Percentiles rank a stretch among this genome's conserved stretches.
These are phyloP conservation scores for Tipula helvola DNA, from an alignment of 2,888 invertebrate genomes.

Conservation along the genomic window DNA sequence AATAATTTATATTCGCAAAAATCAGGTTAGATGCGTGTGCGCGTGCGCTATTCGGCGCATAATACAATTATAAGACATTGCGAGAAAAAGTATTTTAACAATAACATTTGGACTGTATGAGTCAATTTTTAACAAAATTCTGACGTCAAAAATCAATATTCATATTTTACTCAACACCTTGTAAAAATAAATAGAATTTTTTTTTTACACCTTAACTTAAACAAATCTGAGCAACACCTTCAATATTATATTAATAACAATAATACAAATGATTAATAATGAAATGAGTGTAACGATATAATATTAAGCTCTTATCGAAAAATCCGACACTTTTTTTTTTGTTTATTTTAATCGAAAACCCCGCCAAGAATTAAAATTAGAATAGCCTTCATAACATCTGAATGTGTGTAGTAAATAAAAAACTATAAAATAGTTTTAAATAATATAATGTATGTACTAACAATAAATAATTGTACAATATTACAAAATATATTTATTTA, in stretches of 20 bases:
- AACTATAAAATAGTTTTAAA: not conserved
- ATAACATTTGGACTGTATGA: not conserved
- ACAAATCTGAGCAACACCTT: not conserved
- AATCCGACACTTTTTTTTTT: not conserved
- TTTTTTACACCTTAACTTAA: not conserved
- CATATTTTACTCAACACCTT: slow-evolving; percentile 4
- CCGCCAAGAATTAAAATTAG: not conserved
- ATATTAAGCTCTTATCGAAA: not conserved
- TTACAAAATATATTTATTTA: not conserved
- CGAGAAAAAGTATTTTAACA: not conserved
- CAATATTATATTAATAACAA: not conserved
- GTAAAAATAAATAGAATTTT: not conserved
- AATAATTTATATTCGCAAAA: not conserved
- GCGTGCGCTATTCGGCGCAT: not conserved
- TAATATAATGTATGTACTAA: not conserved
- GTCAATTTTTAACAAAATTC: not conserved
- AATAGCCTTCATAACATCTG: not conserved
- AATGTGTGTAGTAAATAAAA: not conserved
- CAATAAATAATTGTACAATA: not conserved
- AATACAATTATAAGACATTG: not conserved
- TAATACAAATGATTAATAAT: not conserved
- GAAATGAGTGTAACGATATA: not conserved
- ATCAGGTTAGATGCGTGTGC: not conserved
- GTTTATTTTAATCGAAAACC: not conserved
- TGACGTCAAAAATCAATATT: slow-evolving; percentile 4